Base-by-base conservation (phyloP, 2,113 vertebrate genomes). In the Oncorhynchus nerka region DNA sequence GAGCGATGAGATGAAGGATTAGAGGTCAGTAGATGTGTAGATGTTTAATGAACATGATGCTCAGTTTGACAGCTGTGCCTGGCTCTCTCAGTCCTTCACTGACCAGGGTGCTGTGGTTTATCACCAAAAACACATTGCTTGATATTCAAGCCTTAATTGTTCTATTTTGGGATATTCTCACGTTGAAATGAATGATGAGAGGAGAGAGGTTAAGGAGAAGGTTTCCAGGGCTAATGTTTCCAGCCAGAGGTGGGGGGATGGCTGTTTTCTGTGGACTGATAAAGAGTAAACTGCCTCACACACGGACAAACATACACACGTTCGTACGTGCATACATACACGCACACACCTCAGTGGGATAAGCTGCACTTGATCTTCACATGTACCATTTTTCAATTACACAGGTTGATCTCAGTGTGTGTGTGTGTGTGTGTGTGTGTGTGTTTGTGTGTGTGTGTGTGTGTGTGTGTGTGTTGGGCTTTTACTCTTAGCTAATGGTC, bases 351-450 rank as follows among this genome's bases (percentile, higher is more conserved):
- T 84, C 75, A 59, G 79, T 75, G 55, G 75, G 76, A 73, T 81
- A 84, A 81, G 66, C 76, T 67, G 55, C 1, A 22, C 65, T 79
- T 78, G 78, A 84, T 81, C 82, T 84, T 76, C 76, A 71, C 72
- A 55, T 62, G 78, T 80, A 78, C 78, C 81, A 83, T 83, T 83
- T 83, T 77, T 83, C 81, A 80, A 83, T 83, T 83, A 83, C 78
- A 75, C 68, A 77, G 34, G 75, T 68, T 68, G 19, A 9, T 9
- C 12, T 49, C 9, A 22, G 62, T 57, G 49, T 68, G 74, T 57
- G 48, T 68, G 24, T 11, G 11, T 30, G n/a, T n/a, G 5, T 9
- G 22, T 55, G 51, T 55, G 51, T 12, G 51, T 16, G 51, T 55
- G 51, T 16, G 51, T 16, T 13, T 16, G 51, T 16, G 51, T 55